These are phyloP conservation scores for Tamias sibiricus DNA, from an alignment of 2,113 vertebrate species.

Conservation along the genomic window DNA sequence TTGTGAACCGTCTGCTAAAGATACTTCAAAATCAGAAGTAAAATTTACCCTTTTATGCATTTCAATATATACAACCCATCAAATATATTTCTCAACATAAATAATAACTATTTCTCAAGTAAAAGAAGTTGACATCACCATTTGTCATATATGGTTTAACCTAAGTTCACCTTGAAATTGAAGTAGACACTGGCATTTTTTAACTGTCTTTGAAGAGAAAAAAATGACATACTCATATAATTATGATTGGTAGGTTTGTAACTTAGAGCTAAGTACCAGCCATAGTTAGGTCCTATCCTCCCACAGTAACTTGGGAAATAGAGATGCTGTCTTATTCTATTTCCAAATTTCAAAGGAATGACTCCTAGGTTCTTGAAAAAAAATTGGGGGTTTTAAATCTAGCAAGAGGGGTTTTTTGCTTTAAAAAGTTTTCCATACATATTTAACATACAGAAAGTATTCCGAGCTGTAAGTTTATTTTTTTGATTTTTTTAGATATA, in stretches of 20 bases:
- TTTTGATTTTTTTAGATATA: too few relatives aligned
- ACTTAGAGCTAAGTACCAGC: neutral
- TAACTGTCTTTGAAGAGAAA: neutral
- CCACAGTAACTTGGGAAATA: neutral
- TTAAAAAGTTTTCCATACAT: neutral
- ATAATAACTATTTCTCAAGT: neutral
- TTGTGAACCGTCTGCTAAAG: neutral
- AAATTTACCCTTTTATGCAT: neutral
- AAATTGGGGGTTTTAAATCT: neutral
- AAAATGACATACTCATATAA: neutral
- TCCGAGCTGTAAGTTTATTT: neutral
- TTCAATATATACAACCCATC: neutral
- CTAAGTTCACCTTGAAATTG: neutral
- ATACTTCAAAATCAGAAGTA: neutral
- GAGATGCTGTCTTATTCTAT: neutral
- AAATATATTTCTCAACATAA: neutral
- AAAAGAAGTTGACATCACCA: neutral
- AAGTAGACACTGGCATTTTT: neutral
- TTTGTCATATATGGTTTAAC: neutral
- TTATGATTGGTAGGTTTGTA: neutral
- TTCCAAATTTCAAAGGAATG: conserved; percentile 18
- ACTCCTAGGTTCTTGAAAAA: neutral
- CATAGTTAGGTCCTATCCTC: neutral
- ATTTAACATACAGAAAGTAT: neutral
- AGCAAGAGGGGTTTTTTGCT: neutral